These are phyloP conservation scores for Ctenodactylus gundi DNA, from an alignment of 2,113 vertebrate genomes.

Conservation along the genomic window DNA sequence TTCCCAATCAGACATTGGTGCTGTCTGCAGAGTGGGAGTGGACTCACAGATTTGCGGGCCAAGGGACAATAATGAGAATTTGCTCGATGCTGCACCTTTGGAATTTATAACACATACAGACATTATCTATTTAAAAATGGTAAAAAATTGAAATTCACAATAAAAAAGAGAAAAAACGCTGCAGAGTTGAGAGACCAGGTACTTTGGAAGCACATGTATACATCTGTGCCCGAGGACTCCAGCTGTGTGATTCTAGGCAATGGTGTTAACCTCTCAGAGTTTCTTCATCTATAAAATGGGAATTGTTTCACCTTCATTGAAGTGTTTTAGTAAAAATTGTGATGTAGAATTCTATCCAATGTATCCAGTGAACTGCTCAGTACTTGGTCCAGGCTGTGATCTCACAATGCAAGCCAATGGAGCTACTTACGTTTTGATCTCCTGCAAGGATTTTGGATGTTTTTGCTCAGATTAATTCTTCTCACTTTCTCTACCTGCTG, in stretches of 20 bases:
- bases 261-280: not conserved
- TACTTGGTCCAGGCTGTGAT: not conserved
- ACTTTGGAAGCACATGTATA: not conserved
- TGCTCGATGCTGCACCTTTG: not conserved
- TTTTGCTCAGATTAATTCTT: not conserved
- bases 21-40: not conserved
- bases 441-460: not conserved
- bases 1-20: not conserved
- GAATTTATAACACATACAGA: not conserved
- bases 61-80: not conserved
- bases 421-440: not conserved
- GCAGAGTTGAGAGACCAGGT: not conserved
- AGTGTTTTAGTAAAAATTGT: not conserved
- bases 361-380: not conserved
- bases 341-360: not conserved
- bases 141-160: not conserved
- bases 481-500: not conserved
- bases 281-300: not conserved
- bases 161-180: not conserved
- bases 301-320: not conserved
- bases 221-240: not conserved
- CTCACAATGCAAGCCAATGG: not conserved
- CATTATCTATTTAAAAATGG: not conserved
- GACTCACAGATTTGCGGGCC: not conserved
- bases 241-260: not conserved